Evolutionary conservation across 2,888 invertebrate genomes (phyloP).

Genomic region (Zaprionus lineosus): DNA sequence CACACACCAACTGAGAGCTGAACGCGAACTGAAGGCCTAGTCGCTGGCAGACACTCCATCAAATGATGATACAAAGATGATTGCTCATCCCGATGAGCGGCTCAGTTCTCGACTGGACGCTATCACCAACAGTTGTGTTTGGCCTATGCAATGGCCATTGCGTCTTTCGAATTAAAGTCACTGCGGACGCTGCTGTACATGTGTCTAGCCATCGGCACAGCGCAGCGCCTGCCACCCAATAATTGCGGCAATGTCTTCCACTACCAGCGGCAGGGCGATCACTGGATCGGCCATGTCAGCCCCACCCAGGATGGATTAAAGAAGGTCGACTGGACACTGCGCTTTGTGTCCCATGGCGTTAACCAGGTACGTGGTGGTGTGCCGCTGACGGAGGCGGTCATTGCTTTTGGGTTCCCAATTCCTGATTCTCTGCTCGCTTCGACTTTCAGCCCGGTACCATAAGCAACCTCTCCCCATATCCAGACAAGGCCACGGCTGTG

Average conservation of each 20-base stretch:
- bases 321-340: constrained; percentile 39
- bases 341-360: constrained; percentile 24
- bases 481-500: constrained; percentile 30
- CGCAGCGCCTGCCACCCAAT: constrained; percentile 48
- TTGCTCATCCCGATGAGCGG: not conserved
- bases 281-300: constrained; percentile 44
- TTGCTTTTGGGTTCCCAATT: not conserved
- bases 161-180: too few relatives aligned
- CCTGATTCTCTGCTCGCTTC: not conserved
- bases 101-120: constrained; percentile 43
- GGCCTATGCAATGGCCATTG: constrained; percentile 39
- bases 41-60: too few relatives aligned
- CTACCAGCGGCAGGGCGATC: constrained; percentile 34
- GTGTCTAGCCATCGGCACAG: constrained; percentile 11
- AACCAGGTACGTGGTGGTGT: constrained; percentile 23
- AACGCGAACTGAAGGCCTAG: not conserved
- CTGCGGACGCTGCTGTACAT: not conserved
- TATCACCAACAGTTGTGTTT: constrained; percentile 53
- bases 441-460: constrained; percentile 32
- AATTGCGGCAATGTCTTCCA: constrained; percentile 46
- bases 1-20: constrained; percentile 11
- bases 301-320: constrained; percentile 34
- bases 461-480: constrained; percentile 43
- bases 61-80: constrained; percentile 16
- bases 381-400: too few relatives aligned